Percentiles rank a stretch among this genome's conserved stretches.
phyloP scores from a whole-genome alignment of 2,797 vertebrate genomes.

The Xenops minutus region DNA sequence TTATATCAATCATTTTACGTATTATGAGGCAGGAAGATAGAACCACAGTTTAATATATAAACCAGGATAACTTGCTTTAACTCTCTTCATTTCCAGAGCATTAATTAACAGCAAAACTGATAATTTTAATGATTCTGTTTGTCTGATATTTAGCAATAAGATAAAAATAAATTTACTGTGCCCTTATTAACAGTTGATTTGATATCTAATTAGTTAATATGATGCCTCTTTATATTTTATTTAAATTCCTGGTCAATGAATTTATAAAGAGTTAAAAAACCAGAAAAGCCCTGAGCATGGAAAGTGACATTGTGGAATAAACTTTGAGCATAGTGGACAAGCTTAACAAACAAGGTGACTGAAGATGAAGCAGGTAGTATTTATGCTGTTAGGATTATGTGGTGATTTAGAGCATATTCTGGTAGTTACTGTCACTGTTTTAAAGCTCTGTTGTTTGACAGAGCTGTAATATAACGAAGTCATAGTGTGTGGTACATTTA shows the following conservation, averaged over 20 bases:
- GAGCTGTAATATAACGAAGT: not conserved
- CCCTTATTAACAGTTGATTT: not conserved
- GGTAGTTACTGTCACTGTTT: not conserved
- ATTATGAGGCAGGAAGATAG: not conserved
- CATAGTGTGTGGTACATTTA: not conserved
- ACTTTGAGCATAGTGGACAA: not conserved
- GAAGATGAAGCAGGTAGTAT: not conserved
- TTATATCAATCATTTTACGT: conserved; percentile 31
- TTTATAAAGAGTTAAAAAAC: not conserved
- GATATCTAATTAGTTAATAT: not conserved
- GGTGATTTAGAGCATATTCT: not conserved
- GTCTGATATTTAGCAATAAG: not conserved
- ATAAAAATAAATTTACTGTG: not conserved
- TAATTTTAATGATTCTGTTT: not conserved
- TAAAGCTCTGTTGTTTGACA: not conserved
- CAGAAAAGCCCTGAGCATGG: not conserved
- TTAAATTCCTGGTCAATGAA: not conserved
- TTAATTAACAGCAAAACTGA: not conserved
- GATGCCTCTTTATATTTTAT: not conserved
- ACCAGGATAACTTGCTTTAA: not conserved
- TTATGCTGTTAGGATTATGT: not conserved
- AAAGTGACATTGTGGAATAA: not conserved
- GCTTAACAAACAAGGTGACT: not conserved
- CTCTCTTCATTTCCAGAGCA: not conserved
- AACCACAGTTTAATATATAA: not conserved